A percentile compares a stretch with the other conserved stretches of the same genome.
phyloP scores from a whole-genome alignment of 2,113 vertebrate genomes.

The Charina bottae region DNA sequence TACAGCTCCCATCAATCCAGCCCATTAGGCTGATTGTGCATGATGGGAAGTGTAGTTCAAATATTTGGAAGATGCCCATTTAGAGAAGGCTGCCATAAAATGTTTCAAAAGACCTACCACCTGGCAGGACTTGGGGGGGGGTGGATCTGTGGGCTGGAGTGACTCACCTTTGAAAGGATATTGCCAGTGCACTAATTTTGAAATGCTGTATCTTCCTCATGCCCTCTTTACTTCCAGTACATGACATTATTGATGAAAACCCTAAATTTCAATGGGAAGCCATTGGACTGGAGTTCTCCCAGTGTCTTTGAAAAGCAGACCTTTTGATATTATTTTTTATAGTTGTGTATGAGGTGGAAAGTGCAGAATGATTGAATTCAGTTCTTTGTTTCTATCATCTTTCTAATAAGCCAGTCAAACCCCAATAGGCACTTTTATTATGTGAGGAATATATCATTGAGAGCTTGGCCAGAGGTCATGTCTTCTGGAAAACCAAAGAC shows the following conservation, averaged over 20 bases:
- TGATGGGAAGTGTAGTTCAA: background rate
- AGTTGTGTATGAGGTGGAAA: background rate
- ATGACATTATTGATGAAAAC: background rate
- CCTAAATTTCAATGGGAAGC: background rate
- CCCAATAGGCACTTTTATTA: conserved; percentile 1
- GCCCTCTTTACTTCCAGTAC: background rate
- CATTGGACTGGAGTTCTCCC: background rate
- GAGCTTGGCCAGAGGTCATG: conserved; percentile 5
- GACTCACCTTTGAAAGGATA: background rate
- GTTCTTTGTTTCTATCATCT: conserved; percentile 15
- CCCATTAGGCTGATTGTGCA: background rate
- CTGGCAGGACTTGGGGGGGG: background rate
- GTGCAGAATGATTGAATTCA: conserved; percentile 6
- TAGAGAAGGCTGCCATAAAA: background rate
- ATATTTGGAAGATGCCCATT: background rate
- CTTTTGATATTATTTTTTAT: conserved; percentile 12
- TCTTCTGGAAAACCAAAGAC: conserved; percentile 6
- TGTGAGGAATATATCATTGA: conserved; percentile 15
- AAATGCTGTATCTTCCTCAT: background rate
- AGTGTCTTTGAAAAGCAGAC: background rate
- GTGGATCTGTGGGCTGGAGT: background rate
- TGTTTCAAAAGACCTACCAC: background rate
- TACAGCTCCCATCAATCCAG: background rate
- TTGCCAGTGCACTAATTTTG: background rate
- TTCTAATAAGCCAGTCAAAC: conserved; percentile 9